Conservation (phyloP, 2,113 vertebrate species). For the Marmota flaviventris region DNA sequence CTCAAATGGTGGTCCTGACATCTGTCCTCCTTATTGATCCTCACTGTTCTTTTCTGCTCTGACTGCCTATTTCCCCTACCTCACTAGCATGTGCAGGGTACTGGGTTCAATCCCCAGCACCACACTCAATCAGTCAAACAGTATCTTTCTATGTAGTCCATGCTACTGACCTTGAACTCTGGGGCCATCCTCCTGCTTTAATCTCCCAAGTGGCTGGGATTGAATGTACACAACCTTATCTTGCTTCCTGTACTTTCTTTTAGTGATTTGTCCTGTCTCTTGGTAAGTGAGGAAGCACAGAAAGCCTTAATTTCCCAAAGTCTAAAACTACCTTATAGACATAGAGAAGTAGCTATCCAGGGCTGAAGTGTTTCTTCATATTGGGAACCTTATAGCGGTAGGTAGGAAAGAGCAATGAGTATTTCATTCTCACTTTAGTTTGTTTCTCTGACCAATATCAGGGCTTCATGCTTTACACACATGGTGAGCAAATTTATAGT, state of each 20-base stretch:
- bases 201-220: background rate
- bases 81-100: too few species aligned
- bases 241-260: background rate
- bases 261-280: background rate
- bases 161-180: background rate
- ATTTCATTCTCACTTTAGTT: constrained; percentile 26
- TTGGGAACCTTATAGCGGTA: background rate
- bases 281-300: background rate
- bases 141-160: background rate
- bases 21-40: too few species aligned
- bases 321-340: background rate
- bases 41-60: too few species aligned
- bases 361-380: background rate
- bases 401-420: background rate
- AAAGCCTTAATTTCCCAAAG: constrained; percentile 31
- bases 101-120: too few species aligned
- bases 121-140: background rate
- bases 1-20: too few species aligned
- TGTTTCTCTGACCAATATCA: background rate
- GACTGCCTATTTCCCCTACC: too few species aligned
- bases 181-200: background rate
- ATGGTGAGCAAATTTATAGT: background rate
- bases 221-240: background rate
- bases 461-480: background rate
- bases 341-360: background rate